Evolutionary conservation across 2,797 vertebrate genomes (phyloP).

Genomic region (Chiropotes sagulatus): DNA sequence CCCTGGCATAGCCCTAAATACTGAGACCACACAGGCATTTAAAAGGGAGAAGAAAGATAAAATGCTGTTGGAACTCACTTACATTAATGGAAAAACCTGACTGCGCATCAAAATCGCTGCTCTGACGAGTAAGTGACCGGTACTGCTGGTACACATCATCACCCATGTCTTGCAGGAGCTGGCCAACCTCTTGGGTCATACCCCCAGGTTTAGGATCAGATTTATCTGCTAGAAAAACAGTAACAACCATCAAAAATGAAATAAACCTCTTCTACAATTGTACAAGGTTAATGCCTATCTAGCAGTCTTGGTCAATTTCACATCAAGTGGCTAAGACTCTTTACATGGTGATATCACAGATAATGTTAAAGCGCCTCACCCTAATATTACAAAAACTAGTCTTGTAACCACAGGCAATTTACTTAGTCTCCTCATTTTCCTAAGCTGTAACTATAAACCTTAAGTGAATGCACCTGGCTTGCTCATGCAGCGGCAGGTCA

Average conservation of each 20-base stretch:
- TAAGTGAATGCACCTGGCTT: not conserved
- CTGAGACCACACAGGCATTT: not conserved
- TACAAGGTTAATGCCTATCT: not conserved
- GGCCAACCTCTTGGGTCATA: conserved; percentile 93
- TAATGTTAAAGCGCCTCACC: not conserved
- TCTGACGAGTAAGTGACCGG: conserved; percentile 92
- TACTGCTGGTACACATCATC: conserved; percentile 97
- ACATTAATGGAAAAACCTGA: conserved; percentile 95
- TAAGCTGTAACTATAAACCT: conserved; percentile 1
- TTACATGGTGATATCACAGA: not conserved
- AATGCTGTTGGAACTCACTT: conserved; percentile 69
- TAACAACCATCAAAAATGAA: conserved; percentile 81
- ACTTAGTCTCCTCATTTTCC: not conserved
- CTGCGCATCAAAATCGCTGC: conserved; percentile 95
- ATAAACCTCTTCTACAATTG: conserved; percentile 75
- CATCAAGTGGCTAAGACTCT: not conserved
- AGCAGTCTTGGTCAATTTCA: not conserved
- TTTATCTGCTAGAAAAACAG: conserved; percentile 87
- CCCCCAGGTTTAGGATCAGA: conserved; percentile 85
- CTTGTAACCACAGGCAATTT: conserved; percentile 20
- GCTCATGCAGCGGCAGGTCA: not conserved
- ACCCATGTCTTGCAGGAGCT: conserved; percentile 95
- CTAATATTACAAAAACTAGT: not conserved
- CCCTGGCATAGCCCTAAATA: not conserved
- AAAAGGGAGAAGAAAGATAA: not conserved